Evolutionary conservation across 2,888 invertebrate genomes (phyloP), one percentile per base, ranked within the genome.

Genomic region (Drosophila nr. perissopoda): DNA sequence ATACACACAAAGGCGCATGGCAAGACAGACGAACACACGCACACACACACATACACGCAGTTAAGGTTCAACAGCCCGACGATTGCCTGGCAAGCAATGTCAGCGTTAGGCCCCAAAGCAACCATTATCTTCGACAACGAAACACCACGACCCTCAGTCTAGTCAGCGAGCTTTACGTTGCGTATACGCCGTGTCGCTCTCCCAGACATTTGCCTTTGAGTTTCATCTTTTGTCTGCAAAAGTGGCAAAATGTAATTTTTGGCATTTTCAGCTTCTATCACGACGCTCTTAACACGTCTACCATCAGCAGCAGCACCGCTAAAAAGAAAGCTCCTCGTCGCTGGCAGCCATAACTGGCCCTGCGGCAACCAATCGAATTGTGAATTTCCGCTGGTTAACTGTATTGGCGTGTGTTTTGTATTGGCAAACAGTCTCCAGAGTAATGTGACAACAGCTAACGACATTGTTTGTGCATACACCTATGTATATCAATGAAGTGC

Each of bases 201-300:
- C 33, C 42, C 58, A 33, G 69, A 25, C 69, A 53, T 29, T 54
- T 53, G 49, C 40, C 74, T 71, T 81, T 75, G 59, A 73, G 77
- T 71, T 74, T 83, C 83, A 77, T 87, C 83, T 80, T 81, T 77
- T 77, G 89, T 87, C 83, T 87, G 82, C 73, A 74, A 79, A 84
- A 82, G 88, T 88, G 89, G 90, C 83, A 75, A 87, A 90, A 87
- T 87, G 88, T 87, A 90, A 90, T 89, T 87, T 90, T 90, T 88
- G 87, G 83, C 85, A 87, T 87, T 90, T 81, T 71, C 69, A 73
- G 74, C 69, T 80, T 70, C 72, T 78, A 64, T 61, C 67, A 64
- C 48, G 33, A 60, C 48, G 40, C 67, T 58, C 76, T 72, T 68
- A 69, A 72, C 69, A 64, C 61, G 69, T 67, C 77, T 82, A 64